Conservation (phyloP, 1,140 invertebrate genomes). For the Arion vulgaris region DNA sequence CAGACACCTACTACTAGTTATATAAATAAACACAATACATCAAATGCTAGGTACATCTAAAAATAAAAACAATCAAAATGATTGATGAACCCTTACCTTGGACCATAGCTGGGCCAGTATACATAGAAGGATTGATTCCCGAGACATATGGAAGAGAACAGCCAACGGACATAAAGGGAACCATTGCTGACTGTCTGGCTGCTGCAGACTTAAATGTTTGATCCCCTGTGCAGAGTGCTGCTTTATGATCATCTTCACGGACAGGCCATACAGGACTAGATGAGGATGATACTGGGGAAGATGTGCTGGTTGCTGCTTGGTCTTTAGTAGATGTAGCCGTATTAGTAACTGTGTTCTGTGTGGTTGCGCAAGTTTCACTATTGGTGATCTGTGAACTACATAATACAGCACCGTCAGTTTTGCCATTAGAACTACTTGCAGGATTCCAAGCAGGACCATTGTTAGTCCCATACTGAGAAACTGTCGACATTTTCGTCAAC, state of each 20-base stretch:
- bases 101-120: slow-evolving; percentile 19
- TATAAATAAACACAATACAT: no score
- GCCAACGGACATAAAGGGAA: background rate
- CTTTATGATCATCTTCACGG: slow-evolving; percentile 12
- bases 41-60: no score
- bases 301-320: background rate
- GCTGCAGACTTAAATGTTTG: slow-evolving; percentile 31
- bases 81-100: slow-evolving; percentile 21
- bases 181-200: slow-evolving; percentile 18
- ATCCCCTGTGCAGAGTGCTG: slow-evolving; percentile 18
- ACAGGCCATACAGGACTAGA: background rate
- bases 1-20: no score
- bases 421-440: background rate
- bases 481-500: background rate
- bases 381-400: background rate
- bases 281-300: background rate
- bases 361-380: background rate
- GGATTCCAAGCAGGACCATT: background rate
- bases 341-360: slow-evolving; percentile 8
- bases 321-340: background rate
- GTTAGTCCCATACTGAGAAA: background rate
- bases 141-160: background rate
- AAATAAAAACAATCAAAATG: no score
- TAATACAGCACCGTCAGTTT: background rate
- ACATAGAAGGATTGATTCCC: slow-evolving; percentile 2